These are phyloP conservation scores for Chrysodeixis includens DNA, from an alignment of 2,888 invertebrate species.

Conservation along the genomic window DNA sequence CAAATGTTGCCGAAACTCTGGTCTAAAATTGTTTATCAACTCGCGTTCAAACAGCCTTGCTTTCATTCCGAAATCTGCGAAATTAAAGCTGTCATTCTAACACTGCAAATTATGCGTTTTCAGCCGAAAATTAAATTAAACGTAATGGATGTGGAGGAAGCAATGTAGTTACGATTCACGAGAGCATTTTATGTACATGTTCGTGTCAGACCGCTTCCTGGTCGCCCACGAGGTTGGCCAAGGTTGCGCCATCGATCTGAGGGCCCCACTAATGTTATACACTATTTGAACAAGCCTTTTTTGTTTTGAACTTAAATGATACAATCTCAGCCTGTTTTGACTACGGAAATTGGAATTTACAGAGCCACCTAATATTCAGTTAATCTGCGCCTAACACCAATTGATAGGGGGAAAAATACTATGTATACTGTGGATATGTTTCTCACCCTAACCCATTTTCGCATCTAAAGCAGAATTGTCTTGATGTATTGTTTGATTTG, in stretches of 20 bases:
- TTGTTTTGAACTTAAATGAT: not conserved
- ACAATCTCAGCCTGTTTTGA: too few relatives aligned
- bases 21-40: not conserved
- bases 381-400: too few relatives aligned
- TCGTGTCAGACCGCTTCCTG: conserved; percentile 61
- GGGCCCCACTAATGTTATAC: conserved; percentile 51
- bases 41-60: not conserved
- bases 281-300: conserved; percentile 5
- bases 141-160: conserved; percentile 19
- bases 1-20: not conserved
- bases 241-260: conserved; percentile 78
- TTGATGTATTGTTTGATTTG: too few relatives aligned
- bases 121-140: conserved; percentile 10
- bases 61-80: not conserved
- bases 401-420: too few relatives aligned
- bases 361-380: too few relatives aligned
- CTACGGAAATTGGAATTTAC: too few relatives aligned
- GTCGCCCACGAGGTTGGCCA: conserved; percentile 72
- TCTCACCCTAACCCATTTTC: too few relatives aligned
- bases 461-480: too few relatives aligned
- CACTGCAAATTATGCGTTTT: not conserved
- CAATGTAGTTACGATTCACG: conserved; percentile 24
- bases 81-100: not conserved
- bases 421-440: too few relatives aligned
- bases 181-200: conserved; percentile 38